Conservation (phyloP, 2,888 invertebrate species). For the Blastobasis lacticolella region DNA sequence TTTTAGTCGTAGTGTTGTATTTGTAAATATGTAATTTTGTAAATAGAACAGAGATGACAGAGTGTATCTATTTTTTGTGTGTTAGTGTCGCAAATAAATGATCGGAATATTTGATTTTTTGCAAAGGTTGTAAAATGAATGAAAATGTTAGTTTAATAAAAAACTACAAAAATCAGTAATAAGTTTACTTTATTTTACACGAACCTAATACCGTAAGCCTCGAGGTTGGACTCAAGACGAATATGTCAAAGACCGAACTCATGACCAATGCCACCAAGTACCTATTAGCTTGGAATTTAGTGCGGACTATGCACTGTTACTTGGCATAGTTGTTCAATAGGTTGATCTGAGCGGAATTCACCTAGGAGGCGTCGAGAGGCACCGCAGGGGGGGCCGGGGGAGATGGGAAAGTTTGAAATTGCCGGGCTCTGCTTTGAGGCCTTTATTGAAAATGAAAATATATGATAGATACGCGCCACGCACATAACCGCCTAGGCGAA, state of each 20-base stretch:
- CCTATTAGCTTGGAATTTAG: too few species aligned
- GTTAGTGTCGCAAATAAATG: slow-evolving; percentile 27
- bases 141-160: slow-evolving; percentile 53
- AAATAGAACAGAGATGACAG: slow-evolving; percentile 59
- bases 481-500: too few species aligned
- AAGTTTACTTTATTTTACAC: slow-evolving; percentile 13
- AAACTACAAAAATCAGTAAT: slow-evolving; percentile 28
- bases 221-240: neutral
- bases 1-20: slow-evolving; percentile 31
- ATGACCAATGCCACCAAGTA: neutral
- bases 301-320: too few species aligned
- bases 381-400: too few species aligned
- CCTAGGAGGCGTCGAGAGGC: too few species aligned
- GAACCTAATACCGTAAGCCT: too few species aligned
- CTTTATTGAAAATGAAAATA: too few species aligned
- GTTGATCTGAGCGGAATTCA: too few species aligned
- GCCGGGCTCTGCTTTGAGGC: too few species aligned
- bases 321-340: too few species aligned
- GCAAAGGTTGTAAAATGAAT: slow-evolving; percentile 43
- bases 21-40: slow-evolving; percentile 65
- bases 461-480: too few species aligned
- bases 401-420: too few species aligned
- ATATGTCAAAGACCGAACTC: neutral
- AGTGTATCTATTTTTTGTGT: slow-evolving; percentile 38
- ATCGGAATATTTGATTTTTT: slow-evolving; percentile 41